Conservation (phyloP, 2,888 invertebrate species). For the Sacculina carcini region DNA sequence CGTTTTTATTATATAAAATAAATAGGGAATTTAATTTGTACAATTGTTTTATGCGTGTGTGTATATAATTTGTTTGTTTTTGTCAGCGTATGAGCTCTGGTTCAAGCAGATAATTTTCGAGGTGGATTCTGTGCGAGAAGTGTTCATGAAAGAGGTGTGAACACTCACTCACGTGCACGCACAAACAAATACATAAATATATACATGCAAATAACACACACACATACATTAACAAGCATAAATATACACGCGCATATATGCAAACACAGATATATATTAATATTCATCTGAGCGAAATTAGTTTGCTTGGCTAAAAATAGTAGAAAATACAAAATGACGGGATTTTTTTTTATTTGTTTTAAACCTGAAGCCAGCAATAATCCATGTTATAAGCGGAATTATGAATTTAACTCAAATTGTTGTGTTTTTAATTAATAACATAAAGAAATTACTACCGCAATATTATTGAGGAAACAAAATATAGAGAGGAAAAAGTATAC, state of each 20-base stretch:
- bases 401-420: too few species aligned
- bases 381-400: too few species aligned
- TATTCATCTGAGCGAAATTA: too few species aligned
- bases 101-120: slow-evolving; percentile 97
- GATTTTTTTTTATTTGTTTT: too few species aligned
- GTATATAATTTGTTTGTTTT: slow-evolving; percentile 9
- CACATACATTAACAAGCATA: not conserved
- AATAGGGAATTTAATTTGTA: not conserved
- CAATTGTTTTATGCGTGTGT: not conserved
- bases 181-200: not conserved
- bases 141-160: slow-evolving; percentile 30
- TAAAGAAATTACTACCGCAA: too few species aligned
- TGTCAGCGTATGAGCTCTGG: slow-evolving; percentile 88
- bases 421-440: not conserved
- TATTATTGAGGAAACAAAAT: too few species aligned
- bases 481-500: too few species aligned
- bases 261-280: not conserved
- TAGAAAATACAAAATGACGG: too few species aligned
- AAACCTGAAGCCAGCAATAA: too few species aligned
- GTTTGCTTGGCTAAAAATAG: too few species aligned
- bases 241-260: not conserved
- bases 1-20: not conserved
- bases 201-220: not conserved
- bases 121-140: slow-evolving; percentile 61
- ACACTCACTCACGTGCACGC: not conserved